Evolutionary conservation across 2,113 vertebrate species (phyloP).

Genomic region (Siniperca knerii): DNA sequence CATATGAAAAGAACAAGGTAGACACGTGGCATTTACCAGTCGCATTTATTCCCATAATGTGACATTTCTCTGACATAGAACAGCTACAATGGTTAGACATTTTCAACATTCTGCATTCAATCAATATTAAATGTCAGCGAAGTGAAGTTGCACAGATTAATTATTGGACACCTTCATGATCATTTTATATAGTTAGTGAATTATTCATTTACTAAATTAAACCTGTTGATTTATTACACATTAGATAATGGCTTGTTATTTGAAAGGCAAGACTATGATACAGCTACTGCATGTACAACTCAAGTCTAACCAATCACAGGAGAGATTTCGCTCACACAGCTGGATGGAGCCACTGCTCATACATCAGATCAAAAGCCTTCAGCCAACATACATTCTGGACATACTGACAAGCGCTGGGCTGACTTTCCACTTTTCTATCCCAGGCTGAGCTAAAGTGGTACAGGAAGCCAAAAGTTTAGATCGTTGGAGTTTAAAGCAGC

Average conservation of each 20-base stretch:
- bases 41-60: slow-evolving; percentile 55
- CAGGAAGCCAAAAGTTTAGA: neutral
- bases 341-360: slow-evolving; percentile 30
- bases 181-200: slow-evolving; percentile 57
- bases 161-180: slow-evolving; percentile 38
- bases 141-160: slow-evolving; percentile 32
- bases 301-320: neutral
- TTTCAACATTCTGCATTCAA: slow-evolving; percentile 26
- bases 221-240: neutral
- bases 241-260: slow-evolving; percentile 46
- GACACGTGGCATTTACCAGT: slow-evolving; percentile 20
- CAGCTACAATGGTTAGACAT: slow-evolving; percentile 37
- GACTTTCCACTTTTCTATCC: slow-evolving; percentile 5
- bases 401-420: neutral
- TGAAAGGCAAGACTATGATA: slow-evolving; percentile 44
- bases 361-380: slow-evolving; percentile 1
- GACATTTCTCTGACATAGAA: slow-evolving; percentile 46
- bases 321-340: slow-evolving; percentile 30
- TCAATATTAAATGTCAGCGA: slow-evolving; percentile 38
- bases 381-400: neutral
- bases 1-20: neutral
- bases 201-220: slow-evolving; percentile 41
- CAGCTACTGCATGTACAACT: slow-evolving; percentile 34
- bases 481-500: neutral
- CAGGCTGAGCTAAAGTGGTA: slow-evolving; percentile 3